Evolutionary conservation across 2,113 vertebrate genomes (phyloP).

Genomic region (Aptenodytes patagonicus): DNA sequence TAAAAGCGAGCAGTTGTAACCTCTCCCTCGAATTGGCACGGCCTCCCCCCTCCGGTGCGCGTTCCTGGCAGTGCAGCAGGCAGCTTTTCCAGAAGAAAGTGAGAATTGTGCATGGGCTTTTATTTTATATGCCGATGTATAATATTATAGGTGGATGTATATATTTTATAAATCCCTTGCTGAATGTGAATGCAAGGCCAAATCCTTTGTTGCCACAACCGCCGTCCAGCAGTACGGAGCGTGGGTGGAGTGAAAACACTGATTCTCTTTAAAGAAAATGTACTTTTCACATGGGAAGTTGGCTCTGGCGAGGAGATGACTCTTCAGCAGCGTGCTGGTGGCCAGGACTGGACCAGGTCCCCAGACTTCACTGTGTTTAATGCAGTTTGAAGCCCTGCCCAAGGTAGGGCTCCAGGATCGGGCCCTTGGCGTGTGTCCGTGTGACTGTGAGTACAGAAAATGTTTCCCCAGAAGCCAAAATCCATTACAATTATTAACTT

Average conservation of each 20-base stretch:
- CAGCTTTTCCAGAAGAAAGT: neutral
- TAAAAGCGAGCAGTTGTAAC: neutral
- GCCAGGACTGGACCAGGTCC: neutral
- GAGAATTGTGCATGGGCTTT: neutral
- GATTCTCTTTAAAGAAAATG: neutral
- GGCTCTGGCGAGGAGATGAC: neutral
- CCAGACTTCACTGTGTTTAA: neutral
- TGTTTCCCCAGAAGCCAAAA: neutral
- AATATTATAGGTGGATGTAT: neutral
- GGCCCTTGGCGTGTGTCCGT: fast-evolving
- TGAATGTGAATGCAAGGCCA: neutral
- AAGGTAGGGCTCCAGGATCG: neutral
- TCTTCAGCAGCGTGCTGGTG: neutral
- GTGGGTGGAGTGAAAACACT: neutral
- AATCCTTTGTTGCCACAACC: neutral
- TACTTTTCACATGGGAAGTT: neutral
- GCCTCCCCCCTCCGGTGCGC: neutral
- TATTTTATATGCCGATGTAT: neutral
- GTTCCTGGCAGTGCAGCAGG: neutral
- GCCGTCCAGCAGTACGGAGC: fast-evolving
- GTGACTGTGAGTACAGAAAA: neutral
- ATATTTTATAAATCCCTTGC: neutral
- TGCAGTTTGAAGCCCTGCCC: neutral
- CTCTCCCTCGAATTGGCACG: neutral
- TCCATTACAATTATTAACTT: neutral